Percentiles rank a stretch among this genome's conserved stretches.
Conservation (phyloP, 2,888 invertebrate genomes). For the Drosophila vallismaia region DNA sequence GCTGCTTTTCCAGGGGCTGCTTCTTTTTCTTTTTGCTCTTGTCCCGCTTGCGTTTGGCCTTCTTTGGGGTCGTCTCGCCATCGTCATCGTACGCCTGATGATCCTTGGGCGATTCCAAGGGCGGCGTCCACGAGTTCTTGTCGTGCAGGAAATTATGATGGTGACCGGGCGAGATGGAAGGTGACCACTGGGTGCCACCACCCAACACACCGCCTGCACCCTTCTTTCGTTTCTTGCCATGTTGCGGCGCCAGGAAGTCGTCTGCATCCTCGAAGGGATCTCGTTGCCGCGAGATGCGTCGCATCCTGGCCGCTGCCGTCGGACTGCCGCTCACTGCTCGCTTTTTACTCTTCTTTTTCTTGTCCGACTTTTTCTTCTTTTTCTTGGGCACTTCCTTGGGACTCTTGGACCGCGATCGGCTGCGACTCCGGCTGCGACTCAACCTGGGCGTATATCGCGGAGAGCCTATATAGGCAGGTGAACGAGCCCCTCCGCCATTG, state of each 20-base stretch:
- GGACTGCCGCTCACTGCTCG: conserved; percentile 69
- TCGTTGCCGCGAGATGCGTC: conserved; percentile 75
- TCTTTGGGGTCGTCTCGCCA: conserved; percentile 59
- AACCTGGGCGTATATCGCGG: conserved; percentile 82
- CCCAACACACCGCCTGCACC: conserved; percentile 9
- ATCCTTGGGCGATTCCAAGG: conserved; percentile 82
- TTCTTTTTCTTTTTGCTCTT: conserved; percentile 84
- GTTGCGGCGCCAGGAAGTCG: conserved; percentile 66
- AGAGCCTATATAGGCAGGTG: conserved; percentile 52
- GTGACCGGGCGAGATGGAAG: conserved; percentile 85
- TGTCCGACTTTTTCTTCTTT: conserved; percentile 76
- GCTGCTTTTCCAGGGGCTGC: conserved; percentile 51
- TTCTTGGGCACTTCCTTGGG: conserved; percentile 73
- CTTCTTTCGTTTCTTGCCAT: conserved; percentile 70
- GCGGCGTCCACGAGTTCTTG: conserved; percentile 87
- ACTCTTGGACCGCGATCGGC: conserved; percentile 77
- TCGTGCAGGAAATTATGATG: conserved; percentile 66
- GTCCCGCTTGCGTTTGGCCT: conserved; percentile 81
- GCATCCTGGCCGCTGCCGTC: conserved; percentile 50
- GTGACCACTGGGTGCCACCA: conserved; percentile 60
- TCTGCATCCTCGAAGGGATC: conserved; percentile 74
- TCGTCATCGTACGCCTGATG: conserved; percentile 43
- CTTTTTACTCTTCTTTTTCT: conserved; percentile 77
- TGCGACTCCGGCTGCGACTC: conserved; percentile 76
- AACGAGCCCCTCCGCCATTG: conserved; percentile 64